phyloP scores from a whole-genome alignment of 2,888 invertebrate genomes.

The Aporophyla lueneburgensis region DNA sequence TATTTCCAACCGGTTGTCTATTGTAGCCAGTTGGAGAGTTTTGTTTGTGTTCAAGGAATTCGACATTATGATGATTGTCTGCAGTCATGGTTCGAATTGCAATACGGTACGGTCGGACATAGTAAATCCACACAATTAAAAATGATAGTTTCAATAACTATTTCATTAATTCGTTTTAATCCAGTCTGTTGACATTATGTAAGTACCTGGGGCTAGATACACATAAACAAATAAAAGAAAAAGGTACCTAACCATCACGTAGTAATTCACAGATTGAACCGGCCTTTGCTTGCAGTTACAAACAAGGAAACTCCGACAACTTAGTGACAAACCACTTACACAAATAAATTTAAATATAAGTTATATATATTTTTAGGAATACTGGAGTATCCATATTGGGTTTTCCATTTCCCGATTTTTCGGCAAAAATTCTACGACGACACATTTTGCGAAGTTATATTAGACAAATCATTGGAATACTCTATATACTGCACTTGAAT shows the following conservation, averaged over 20 bases:
- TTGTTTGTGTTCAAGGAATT: conserved; percentile 31
- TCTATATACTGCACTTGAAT: conserved; percentile 20
- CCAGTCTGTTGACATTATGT: conserved; percentile 4
- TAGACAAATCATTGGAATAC: not conserved
- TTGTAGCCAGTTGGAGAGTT: conserved; percentile 15
- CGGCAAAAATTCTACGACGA: not conserved
- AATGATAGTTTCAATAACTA: not conserved
- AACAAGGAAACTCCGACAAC: conserved; percentile 29
- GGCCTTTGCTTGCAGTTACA: not conserved
- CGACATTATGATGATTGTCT: conserved; percentile 19
- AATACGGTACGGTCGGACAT: conserved; percentile 36
- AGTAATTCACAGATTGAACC: conserved; percentile 12
- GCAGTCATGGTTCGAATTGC: conserved; percentile 28
- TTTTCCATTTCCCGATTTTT: conserved; percentile 1
- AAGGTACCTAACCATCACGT: not conserved
- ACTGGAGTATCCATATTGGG: conserved; percentile 5
- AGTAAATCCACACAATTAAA: conserved; percentile 9
- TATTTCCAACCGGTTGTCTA: conserved; percentile 33
- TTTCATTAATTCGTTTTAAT: conserved; percentile 3
- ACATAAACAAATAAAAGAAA: not conserved
- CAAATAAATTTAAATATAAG: not conserved
- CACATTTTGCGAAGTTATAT: not conserved
- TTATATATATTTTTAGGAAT: not conserved
- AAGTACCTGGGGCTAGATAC: not conserved
- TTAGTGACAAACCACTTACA: not conserved